Evolutionary conservation across 2,797 vertebrate genomes (phyloP), one percentile per base, ranked within the genome.

Genomic region (Gobio occitaniae): DNA sequence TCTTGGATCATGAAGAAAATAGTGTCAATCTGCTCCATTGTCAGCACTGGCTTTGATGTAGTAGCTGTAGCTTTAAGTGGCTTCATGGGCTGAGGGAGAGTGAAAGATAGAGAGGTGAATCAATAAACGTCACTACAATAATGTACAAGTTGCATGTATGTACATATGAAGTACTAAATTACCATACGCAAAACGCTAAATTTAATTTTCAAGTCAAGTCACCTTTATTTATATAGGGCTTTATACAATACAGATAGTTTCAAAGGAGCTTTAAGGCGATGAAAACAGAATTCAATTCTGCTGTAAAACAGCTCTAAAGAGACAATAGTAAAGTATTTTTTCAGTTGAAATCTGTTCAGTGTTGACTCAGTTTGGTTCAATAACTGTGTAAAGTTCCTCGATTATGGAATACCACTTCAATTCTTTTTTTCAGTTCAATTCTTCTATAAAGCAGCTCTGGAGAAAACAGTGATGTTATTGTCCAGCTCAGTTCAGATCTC

Each of bases 1-100:
- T 99, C 97, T 92, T 99, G 97, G 91, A 99, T 97, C 94, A 98
- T 99, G 93, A 98, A 99, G 94, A 99, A 99, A 93, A 99, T 99
- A 2, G 97, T 99, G 87, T 99, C 97, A 0, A 99, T 96, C 92
- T 99, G 98, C 93, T 99, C 97, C 90, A 97, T 94, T 88, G 96
- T 98, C 78, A 99, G 95, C 82, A 99, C 97, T 0, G 98, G 98
- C 93, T 99, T 98, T 0, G 98, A 99, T 5, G 97, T 97, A 13
- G 97, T 98, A 87, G 97, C 97, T 0, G 98, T 97, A 85, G 97
- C 98, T 93, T 97, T 99, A 83, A 99, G 94, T 0, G 98, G 98
- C 83, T 97, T 97, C 97, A 99, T 98, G 72, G 98, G 98, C 98
- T 99, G 93, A 68, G 29, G 79, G 0, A 21, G n/a, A 36, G 19